A percentile compares a stretch with the other conserved stretches of the same genome.
These are phyloP conservation scores for Agonum fuliginosum DNA, from an alignment of 2,888 invertebrate species.

Conservation along the genomic window DNA sequence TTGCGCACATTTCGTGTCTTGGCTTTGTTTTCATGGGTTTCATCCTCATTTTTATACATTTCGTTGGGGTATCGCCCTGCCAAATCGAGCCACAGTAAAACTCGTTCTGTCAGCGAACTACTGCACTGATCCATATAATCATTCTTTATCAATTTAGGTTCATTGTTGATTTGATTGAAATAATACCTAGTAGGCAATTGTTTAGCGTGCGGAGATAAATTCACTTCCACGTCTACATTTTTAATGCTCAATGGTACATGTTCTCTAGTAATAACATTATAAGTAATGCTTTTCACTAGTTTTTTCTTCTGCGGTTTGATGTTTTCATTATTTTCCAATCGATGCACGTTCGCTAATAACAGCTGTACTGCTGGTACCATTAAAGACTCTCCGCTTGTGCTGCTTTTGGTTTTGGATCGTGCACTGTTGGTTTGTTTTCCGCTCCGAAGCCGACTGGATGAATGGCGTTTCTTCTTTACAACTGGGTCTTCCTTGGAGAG, in stretches of 20 bases:
- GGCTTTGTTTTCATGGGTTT: conserved; percentile 24
- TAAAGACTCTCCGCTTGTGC: conserved; percentile 8
- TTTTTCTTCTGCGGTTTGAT: conserved; percentile 14
- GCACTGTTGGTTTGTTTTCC: conserved; percentile 45
- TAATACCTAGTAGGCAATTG: background rate
- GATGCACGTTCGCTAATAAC: conserved; percentile 30
- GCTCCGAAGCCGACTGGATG: conserved; percentile 49
- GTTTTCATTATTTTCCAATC: background rate
- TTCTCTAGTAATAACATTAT: conserved; percentile 42
- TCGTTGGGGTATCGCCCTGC: conserved; percentile 72
- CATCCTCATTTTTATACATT: conserved; percentile 43
- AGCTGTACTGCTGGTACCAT: conserved; percentile 50
- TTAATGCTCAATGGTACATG: conserved; percentile 33
- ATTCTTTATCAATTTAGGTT: conserved; percentile 29
- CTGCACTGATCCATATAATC: conserved; percentile 30
- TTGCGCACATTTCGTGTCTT: conserved; percentile 42
- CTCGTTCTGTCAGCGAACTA: conserved; percentile 80
- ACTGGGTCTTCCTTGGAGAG: conserved; percentile 79
- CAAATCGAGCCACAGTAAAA: conserved; percentile 86
- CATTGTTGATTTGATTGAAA: background rate
- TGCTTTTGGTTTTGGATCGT: conserved; percentile 41
- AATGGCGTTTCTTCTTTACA: conserved; percentile 63
- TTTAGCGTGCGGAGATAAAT: conserved; percentile 34
- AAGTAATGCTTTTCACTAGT: conserved; percentile 36
- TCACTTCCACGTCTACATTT: conserved; percentile 18